Percentiles rank a stretch among this genome's conserved stretches.
phyloP scores from a whole-genome alignment of 1,140 invertebrate species.

The Aphaenogaster rudis region DNA sequence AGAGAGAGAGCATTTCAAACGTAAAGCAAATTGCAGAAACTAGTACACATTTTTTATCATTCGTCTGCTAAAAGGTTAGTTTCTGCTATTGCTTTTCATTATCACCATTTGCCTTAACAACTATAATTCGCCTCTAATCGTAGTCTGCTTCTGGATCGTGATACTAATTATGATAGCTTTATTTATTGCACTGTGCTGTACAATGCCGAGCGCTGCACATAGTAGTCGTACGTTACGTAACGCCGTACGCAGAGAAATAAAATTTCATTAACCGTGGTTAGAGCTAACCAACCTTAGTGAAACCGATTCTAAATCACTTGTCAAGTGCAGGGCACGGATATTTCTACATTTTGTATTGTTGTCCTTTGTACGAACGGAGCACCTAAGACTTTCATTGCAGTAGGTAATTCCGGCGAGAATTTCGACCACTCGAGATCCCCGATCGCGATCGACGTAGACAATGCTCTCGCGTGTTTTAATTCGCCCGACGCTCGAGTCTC shows the following conservation, averaged over 20 bases:
- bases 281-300: slow-evolving; percentile 21
- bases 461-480: slow-evolving; percentile 60
- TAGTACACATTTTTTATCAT: slow-evolving; percentile 25
- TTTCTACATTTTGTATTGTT: neutral
- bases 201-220: neutral
- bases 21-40: neutral
- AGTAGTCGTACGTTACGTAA: slow-evolving; percentile 29
- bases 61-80: neutral
- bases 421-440: neutral
- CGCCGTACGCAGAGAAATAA: slow-evolving; percentile 37
- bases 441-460: slow-evolving; percentile 45
- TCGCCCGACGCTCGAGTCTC: slow-evolving; percentile 1
- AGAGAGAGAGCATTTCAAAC: neutral
- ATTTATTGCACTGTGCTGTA: neutral
- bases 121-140: slow-evolving; percentile 17
- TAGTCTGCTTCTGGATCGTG: slow-evolving; percentile 18
- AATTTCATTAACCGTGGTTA: slow-evolving; percentile 48
- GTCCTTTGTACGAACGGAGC: neutral
- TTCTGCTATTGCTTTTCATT: slow-evolving; percentile 1
- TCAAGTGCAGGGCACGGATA: slow-evolving; percentile 31
- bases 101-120: slow-evolving; percentile 29
- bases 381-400: neutral
- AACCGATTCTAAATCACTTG: slow-evolving; percentile 49
- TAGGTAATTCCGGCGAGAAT: neutral
- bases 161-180: slow-evolving; percentile 37